A percentile compares a stretch with the other conserved stretches of the same genome.
These are phyloP conservation scores for Orchesella cincta DNA, from an alignment of 1,140 invertebrate species.

Conservation along the genomic window DNA sequence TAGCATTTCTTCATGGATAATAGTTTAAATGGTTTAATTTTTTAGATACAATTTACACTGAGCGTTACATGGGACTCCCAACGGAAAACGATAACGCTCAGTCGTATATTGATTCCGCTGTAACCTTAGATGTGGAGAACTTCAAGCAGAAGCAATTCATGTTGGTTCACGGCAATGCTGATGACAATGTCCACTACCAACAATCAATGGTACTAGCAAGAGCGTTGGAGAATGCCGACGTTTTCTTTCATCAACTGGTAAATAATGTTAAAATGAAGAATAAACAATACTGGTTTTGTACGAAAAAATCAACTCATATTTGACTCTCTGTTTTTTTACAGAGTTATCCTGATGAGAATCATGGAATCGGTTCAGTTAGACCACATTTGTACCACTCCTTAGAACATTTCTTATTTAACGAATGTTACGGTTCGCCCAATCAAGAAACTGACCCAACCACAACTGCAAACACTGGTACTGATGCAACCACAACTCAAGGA, in stretches of 20 bases:
- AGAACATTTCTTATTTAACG: conserved; percentile 77
- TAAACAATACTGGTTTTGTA: too few species aligned
- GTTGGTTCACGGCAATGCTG: conserved; percentile 83
- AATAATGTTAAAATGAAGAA: too few species aligned
- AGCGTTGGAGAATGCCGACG: conserved; percentile 74
- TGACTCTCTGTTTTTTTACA: conserved; percentile 59
- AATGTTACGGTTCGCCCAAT: too few species aligned
- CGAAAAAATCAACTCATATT: neutral
- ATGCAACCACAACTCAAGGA: too few species aligned
- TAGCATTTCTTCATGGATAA: too few species aligned
- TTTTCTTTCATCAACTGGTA: conserved; percentile 86
- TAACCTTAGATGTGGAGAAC: conserved; percentile 67
- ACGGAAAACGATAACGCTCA: conserved; percentile 69
- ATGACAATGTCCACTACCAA: conserved; percentile 95
- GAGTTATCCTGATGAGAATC: conserved; percentile 92
- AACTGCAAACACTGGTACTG: too few species aligned
- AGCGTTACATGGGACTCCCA: conserved; percentile 88
- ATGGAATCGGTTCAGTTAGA: conserved; percentile 71
- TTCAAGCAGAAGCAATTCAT: conserved; percentile 73
- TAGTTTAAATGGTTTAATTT: too few species aligned
- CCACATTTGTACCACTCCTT: conserved; percentile 86
- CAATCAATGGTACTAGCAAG: conserved; percentile 84
- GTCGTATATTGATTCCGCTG: conserved; percentile 75
- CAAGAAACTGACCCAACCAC: too few species aligned
- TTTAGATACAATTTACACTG: conserved; percentile 93